These are phyloP conservation scores for Halocaridina rubra DNA, from an alignment of 2,888 invertebrate genomes.

Conservation along the genomic window DNA sequence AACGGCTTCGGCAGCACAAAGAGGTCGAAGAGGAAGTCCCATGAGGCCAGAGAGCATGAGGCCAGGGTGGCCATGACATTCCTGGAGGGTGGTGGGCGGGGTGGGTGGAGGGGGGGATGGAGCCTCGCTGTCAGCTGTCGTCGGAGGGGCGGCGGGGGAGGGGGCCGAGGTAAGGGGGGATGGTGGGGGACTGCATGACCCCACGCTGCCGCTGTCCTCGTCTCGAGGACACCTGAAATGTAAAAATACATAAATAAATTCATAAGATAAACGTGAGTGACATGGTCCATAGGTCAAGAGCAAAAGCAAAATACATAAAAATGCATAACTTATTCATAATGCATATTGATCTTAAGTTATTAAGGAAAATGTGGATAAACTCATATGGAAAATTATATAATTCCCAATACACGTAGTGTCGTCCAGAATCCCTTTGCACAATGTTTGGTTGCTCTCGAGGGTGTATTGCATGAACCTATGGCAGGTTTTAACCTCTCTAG, in stretches of 20 bases:
- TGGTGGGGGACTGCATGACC: conserved; percentile 55
- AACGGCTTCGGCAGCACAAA: background rate
- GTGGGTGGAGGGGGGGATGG: conserved; percentile 14
- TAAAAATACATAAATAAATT: background rate
- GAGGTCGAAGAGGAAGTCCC: conserved; percentile 38
- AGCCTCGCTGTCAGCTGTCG: conserved; percentile 46
- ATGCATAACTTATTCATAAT: too few relatives aligned
- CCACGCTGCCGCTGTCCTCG: conserved; percentile 54
- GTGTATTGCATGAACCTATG: too few relatives aligned
- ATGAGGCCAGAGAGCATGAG: conserved; percentile 44
- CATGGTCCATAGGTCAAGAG: background rate
- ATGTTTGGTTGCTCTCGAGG: too few relatives aligned
- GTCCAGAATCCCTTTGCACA: too few relatives aligned
- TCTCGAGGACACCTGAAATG: conserved; percentile 45
- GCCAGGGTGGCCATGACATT: conserved; percentile 12
- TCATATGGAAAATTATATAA: too few relatives aligned
- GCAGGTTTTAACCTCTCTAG: too few relatives aligned
- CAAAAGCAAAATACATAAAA: background rate
- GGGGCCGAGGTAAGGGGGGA: conserved; percentile 34
- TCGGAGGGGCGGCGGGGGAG: conserved; percentile 27
- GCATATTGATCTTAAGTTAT: too few relatives aligned
- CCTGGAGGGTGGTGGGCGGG: conserved; percentile 27
- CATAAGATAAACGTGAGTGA: background rate
- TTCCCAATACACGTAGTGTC: too few relatives aligned
- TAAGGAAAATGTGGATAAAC: too few relatives aligned